Conservation (phyloP, 2,113 vertebrate genomes). For the Rhinolophus ferrumequinum region DNA sequence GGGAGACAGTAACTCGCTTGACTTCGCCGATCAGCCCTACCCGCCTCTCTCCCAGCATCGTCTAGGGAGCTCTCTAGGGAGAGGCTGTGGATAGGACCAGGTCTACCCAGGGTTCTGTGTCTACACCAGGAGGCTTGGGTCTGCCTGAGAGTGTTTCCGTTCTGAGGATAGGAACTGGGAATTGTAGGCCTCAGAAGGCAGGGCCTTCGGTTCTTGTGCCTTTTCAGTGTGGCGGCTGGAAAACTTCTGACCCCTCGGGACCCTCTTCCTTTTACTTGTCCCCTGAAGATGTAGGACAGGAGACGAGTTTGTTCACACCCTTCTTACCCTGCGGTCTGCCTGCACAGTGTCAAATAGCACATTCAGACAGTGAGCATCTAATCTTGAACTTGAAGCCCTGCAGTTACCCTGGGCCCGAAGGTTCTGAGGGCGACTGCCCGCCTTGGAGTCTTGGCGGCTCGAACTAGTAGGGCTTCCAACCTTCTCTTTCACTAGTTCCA, state of each 20-base stretch:
- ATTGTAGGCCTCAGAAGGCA: neutral
- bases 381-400: neutral
- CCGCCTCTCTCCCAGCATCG: neutral
- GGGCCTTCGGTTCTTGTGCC: neutral
- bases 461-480: neutral
- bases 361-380: neutral
- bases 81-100: neutral
- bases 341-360: neutral
- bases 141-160: neutral
- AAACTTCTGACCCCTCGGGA: neutral
- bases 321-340: neutral
- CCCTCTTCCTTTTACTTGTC: neutral
- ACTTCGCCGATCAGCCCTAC: neutral
- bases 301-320: neutral
- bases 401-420: neutral
- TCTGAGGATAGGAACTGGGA: neutral
- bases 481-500: constrained; percentile 6
- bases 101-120: neutral
- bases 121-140: neutral
- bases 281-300: neutral
- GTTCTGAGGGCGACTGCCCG: neutral
- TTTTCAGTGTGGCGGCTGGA: neutral
- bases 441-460: constrained; percentile 19
- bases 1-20: neutral
- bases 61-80: neutral